Conservation (phyloP, 2,888 invertebrate genomes). For the Macrophya annulata region DNA sequence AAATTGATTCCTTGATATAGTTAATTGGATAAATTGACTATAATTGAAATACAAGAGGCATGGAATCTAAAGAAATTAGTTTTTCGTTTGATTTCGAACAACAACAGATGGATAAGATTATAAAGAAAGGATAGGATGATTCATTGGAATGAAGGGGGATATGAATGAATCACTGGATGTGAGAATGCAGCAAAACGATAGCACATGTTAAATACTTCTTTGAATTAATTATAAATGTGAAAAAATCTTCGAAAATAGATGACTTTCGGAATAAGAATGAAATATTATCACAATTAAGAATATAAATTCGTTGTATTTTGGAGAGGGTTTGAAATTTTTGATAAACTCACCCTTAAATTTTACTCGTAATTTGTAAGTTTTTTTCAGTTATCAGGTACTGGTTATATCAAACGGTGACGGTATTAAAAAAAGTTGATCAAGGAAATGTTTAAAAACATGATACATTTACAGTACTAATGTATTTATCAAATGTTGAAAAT, state of each 20-base stretch:
- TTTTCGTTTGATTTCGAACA: neutral
- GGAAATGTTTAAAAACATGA: constrained; percentile 21
- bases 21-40: constrained; percentile 45
- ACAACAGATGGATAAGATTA: neutral
- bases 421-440: constrained; percentile 18
- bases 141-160: constrained; percentile 38
- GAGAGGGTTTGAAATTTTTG: neutral
- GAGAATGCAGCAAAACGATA: constrained; percentile 34
- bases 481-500: constrained; percentile 21
- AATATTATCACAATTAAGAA: neutral
- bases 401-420: constrained; percentile 32
- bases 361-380: constrained; percentile 30
- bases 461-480: constrained; percentile 2
- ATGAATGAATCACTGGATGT: constrained; percentile 36
- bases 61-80: neutral
- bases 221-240: neutral
- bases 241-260: neutral
- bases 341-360: constrained; percentile 35
- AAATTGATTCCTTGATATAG: constrained; percentile 15
- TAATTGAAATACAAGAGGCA: constrained; percentile 40
- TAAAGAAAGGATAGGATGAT: constrained; percentile 34
- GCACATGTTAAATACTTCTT: neutral
- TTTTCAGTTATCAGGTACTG: constrained; percentile 29
- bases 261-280: neutral
- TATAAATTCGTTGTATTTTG: neutral